A percentile compares a stretch with the other conserved stretches of the same genome.
These are phyloP conservation scores for Gymnothorax reevesii DNA, from an alignment of 2,797 vertebrate genomes.

Conservation along the genomic window DNA sequence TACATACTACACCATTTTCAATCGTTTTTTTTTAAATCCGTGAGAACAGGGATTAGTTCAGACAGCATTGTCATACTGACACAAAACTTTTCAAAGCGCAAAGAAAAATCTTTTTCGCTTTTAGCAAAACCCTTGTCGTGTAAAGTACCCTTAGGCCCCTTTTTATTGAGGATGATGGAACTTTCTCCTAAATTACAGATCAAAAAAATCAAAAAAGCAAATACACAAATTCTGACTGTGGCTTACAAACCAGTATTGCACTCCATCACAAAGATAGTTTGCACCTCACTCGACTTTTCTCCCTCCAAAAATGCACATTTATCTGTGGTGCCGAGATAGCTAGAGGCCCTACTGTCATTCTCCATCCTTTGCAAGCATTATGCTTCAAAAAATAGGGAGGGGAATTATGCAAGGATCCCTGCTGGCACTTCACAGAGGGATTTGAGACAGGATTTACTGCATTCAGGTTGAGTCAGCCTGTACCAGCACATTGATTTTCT, in stretches of 20 bases:
- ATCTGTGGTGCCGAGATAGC: not conserved
- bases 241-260: not conserved
- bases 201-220: not conserved
- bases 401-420: not conserved
- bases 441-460: not conserved
- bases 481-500: not conserved
- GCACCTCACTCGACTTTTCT: not conserved
- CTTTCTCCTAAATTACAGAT: not conserved
- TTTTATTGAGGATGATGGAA: not conserved
- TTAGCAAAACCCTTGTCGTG: not conserved
- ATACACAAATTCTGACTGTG: not conserved
- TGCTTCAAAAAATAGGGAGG: not conserved
- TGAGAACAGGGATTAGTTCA: too few species aligned
- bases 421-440: not conserved
- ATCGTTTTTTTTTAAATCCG: too few species aligned
- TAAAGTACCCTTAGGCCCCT: not conserved
- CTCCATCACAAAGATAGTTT: not conserved
- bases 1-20: too few species aligned
- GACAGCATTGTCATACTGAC: too few species aligned
- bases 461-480: not conserved
- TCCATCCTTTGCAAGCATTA: not conserved
- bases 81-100: too few species aligned
- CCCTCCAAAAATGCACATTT: not conserved
- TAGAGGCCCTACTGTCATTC: not conserved
- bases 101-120: too few species aligned